Conservation (phyloP, 2,888 invertebrate genomes). For the Lacanobia oleracea region DNA sequence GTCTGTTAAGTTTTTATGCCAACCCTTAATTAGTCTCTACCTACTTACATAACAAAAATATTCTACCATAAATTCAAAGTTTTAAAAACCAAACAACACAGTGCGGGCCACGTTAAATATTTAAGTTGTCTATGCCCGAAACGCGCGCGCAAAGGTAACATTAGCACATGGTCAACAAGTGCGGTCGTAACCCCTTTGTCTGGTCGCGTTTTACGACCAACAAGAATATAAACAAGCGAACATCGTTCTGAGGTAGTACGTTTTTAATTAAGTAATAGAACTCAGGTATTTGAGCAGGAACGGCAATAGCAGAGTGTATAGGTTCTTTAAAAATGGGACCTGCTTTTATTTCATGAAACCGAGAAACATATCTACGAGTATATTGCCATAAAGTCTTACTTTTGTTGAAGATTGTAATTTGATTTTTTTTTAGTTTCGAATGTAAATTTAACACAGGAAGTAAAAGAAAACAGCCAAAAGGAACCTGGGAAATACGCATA, state of each 20-base stretch:
- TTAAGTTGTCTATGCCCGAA: constrained; percentile 32
- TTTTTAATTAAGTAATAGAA: constrained; percentile 21
- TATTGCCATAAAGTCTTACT: no score
- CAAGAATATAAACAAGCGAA: constrained; percentile 28
- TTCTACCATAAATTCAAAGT: constrained; percentile 21
- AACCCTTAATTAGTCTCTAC: constrained; percentile 13
- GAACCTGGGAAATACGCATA: neutral
- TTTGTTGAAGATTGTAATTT: no score
- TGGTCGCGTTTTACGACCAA: constrained; percentile 33
- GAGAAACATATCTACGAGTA: no score
- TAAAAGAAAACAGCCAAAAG: no score
- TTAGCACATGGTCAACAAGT: constrained; percentile 47
- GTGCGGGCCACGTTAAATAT: constrained; percentile 39
- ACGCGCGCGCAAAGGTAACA: constrained; percentile 41
- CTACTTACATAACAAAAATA: neutral
- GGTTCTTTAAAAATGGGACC: neutral
- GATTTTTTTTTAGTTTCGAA: no score
- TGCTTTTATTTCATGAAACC: neutral
- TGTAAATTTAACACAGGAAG: no score
- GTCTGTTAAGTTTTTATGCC: neutral
- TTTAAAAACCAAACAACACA: constrained; percentile 14
- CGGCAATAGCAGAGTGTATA: neutral
- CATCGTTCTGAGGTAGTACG: neutral
- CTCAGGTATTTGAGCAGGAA: neutral
- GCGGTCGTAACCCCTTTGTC: constrained; percentile 43